These are phyloP conservation scores for Oxycera nigricornis DNA, from an alignment of 2,888 invertebrate genomes.

Conservation along the genomic window DNA sequence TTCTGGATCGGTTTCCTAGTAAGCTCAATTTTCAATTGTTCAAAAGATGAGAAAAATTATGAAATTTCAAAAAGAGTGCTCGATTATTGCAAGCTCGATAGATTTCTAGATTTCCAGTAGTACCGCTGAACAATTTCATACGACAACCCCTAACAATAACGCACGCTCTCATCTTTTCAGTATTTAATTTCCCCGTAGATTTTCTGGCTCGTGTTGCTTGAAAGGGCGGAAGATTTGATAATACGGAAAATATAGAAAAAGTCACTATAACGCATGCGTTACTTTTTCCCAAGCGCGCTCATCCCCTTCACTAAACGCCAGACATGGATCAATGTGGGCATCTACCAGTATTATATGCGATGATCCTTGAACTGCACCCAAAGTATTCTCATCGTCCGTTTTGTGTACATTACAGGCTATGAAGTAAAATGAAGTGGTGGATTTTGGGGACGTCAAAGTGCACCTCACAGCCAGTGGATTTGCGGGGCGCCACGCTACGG, in stretches of 20 bases:
- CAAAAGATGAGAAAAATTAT: too few species aligned
- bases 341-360: not conserved
- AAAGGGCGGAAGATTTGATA: slow-evolving; percentile 44
- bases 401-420: slow-evolving; percentile 38
- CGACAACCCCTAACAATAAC: not conserved
- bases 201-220: slow-evolving; percentile 1
- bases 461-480: slow-evolving; percentile 1
- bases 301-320: not conserved
- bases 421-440: slow-evolving; percentile 40
- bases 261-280: slow-evolving; percentile 44
- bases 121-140: too few species aligned
- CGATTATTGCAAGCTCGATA: too few species aligned
- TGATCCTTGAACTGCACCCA: slow-evolving; percentile 35
- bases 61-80: too few species aligned
- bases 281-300: slow-evolving; percentile 15
- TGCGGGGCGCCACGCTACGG: not conserved
- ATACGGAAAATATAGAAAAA: slow-evolving; percentile 43
- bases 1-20: too few species aligned
- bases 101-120: too few species aligned
- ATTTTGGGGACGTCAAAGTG: slow-evolving; percentile 29
- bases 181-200: slow-evolving; percentile 35
- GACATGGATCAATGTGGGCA: not conserved
- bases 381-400: slow-evolving; percentile 35
- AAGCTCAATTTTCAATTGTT: too few species aligned
- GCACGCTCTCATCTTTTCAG: not conserved